These are phyloP conservation scores for Prinia subflava DNA, from an alignment of 2,113 vertebrate species.

Conservation along the genomic window DNA sequence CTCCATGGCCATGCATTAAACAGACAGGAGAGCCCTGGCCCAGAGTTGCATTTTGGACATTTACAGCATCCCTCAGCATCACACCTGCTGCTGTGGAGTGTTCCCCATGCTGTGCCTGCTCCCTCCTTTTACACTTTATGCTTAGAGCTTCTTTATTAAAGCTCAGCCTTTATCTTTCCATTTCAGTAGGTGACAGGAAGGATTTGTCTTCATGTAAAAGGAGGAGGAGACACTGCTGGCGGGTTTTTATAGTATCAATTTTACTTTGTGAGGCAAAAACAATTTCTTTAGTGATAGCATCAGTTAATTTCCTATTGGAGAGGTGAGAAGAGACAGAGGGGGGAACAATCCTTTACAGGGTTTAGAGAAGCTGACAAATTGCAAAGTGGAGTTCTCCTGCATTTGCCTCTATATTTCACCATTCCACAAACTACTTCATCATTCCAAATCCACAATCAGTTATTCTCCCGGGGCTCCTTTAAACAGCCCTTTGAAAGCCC, in stretches of 20 bases:
- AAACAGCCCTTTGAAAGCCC: slow-evolving; percentile 50
- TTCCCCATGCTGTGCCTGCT: background rate
- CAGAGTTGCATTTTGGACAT: background rate
- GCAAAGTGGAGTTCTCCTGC: slow-evolving; percentile 32
- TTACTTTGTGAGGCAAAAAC: slow-evolving; percentile 72
- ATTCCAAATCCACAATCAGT: slow-evolving; percentile 44
- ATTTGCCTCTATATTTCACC: slow-evolving; percentile 39
- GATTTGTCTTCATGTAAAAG: slow-evolving; percentile 60
- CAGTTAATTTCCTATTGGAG: slow-evolving; percentile 77
- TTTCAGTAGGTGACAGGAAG: slow-evolving; percentile 60
- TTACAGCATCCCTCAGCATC: background rate
- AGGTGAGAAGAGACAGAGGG: slow-evolving; percentile 34
- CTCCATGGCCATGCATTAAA: background rate
- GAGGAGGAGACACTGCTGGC: slow-evolving; percentile 63
- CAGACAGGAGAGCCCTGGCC: fast-evolving
- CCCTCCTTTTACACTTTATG: background rate
- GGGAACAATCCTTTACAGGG: slow-evolving; percentile 50
- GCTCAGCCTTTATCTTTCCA: slow-evolving; percentile 62
- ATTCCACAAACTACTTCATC: slow-evolving; percentile 30
- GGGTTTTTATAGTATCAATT: slow-evolving; percentile 71
- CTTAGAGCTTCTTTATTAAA: slow-evolving; percentile 54
- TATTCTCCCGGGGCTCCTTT: slow-evolving; percentile 38
- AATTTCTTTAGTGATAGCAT: slow-evolving; percentile 75
- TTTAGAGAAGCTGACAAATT: slow-evolving; percentile 66
- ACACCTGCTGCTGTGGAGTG: background rate